Conservation (phyloP, 23 tunicate species). For the Botrylloides violaceus region DNA sequence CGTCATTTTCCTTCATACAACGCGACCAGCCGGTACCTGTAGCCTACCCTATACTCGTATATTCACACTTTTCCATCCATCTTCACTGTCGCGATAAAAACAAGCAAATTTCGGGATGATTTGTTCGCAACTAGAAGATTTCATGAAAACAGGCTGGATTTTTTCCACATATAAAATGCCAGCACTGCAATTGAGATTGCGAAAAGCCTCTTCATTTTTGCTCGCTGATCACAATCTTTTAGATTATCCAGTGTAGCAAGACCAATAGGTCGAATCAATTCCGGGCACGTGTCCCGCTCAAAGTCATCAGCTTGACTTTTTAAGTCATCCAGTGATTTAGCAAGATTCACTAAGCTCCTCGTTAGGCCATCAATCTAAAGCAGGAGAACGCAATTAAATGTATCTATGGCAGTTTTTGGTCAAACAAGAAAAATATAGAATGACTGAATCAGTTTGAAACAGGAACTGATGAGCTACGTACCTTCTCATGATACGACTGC, state of each 20-base stretch:
- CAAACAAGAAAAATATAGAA: too few relatives aligned
- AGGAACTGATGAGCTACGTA: too few relatives aligned
- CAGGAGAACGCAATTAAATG: too few relatives aligned
- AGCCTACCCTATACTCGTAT: too few relatives aligned
- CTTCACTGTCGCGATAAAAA: too few relatives aligned
- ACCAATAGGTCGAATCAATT: not conserved
- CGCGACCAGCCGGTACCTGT: too few relatives aligned
- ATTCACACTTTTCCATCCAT: too few relatives aligned
- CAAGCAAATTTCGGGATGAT: too few relatives aligned
- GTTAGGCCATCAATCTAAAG: not conserved
- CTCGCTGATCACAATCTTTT: not conserved
- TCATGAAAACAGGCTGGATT: not conserved
- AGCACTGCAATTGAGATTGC: not conserved
- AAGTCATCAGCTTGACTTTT: not conserved
- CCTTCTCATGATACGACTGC: conserved; percentile 3
- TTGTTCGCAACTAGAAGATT: too few relatives aligned
- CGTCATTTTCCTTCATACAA: too few relatives aligned
- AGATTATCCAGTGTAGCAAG: not conserved
- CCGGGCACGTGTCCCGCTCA: not conserved
- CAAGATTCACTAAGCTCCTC: not conserved
- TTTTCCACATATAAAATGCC: not conserved
- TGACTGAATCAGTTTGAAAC: too few relatives aligned
- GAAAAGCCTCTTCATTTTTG: not conserved
- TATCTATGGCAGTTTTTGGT: too few relatives aligned
- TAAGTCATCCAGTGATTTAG: not conserved